These are phyloP conservation scores for Xylophagus ater DNA, from an alignment of 2,888 invertebrate genomes.

Conservation along the genomic window DNA sequence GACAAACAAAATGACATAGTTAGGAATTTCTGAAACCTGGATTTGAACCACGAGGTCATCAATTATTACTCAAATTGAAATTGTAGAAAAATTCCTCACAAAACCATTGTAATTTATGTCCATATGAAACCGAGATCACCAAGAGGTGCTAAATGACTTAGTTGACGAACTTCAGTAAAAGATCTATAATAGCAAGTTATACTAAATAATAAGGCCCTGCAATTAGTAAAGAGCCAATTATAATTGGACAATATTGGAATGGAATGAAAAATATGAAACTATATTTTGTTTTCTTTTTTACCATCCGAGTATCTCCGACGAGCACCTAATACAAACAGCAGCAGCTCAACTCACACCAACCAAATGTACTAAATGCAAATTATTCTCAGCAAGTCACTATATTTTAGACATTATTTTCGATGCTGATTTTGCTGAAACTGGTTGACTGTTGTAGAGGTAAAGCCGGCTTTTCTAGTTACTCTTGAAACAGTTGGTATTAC, in stretches of 20 bases:
- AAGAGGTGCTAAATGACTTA: conserved; percentile 67
- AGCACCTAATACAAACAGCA: conserved; percentile 80
- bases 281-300: conserved; percentile 58
- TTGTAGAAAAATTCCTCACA: conserved; percentile 43
- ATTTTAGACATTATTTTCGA: conserved; percentile 17
- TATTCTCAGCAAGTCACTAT: conserved; percentile 25
- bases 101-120: conserved; percentile 75
- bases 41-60: too few species aligned
- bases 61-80: too few species aligned
- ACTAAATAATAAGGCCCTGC: conserved; percentile 74
- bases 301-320: conserved; percentile 55
- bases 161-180: conserved; percentile 63
- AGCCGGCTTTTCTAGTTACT: conserved; percentile 11
- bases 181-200: conserved; percentile 89
- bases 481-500: conserved; percentile 24
- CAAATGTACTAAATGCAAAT: conserved; percentile 53
- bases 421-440: conserved; percentile 12
- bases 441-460: conserved; percentile 4
- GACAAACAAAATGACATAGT: too few species aligned
- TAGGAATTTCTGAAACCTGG: too few species aligned
- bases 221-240: conserved; percentile 69
- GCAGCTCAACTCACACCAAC: conserved; percentile 83
- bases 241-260: conserved; percentile 55
- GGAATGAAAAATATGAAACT: conserved; percentile 77
- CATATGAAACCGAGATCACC: conserved; percentile 82